Evolutionary conservation across 2,888 invertebrate genomes (phyloP), one percentile per base, ranked within the genome.

Genomic region (Lochmaea capreae): DNA sequence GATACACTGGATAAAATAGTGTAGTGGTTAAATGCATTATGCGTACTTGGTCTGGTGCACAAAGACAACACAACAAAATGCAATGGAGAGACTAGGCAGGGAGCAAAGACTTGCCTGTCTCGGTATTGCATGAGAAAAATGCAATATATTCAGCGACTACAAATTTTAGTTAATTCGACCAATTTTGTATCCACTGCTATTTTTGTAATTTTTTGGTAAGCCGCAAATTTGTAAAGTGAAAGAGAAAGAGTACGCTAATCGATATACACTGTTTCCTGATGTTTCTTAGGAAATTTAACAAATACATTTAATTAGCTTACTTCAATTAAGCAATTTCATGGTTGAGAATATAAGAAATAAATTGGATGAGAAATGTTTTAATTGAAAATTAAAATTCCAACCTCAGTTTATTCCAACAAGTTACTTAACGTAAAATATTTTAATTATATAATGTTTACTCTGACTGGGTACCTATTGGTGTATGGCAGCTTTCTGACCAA

Each of bases 371-470:
- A 42, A 39, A 43, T 43, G 2, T 43, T 62, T 18, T 62, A 62
- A 62, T 62, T 61, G n/a, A 39, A 61, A 61, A 61, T 61, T 43
- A 62, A 62, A 62, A 43, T 11, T 39, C 39, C 39, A 61, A 61
- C 61, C 61, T 62, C 16, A 33, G 33, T 12, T n/a, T 59, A 61
- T 33, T 61, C n/a, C 62, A 54, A 54, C 16, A 43, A 43, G 43
- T 62, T 43, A 62, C 62, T 43, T 42, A 62, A 59, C 26, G 58
- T 59, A 26, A 59, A 26, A 62, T 62, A 16, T 42, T 39, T 39
- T 39, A 62, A 62, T 62, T 62, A 42, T n/a, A 42, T 62, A 62
- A 62, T 62, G 43, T 18, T 43, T 43, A 43, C 62, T 42, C 16
- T 62, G 16, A 62, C 18, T 62, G 43, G 18, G 62, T 62, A 42